Percentiles rank a stretch among this genome's conserved stretches.
phyloP scores from a whole-genome alignment of 2,888 invertebrate species.

The Pseudococcus viburni region DNA sequence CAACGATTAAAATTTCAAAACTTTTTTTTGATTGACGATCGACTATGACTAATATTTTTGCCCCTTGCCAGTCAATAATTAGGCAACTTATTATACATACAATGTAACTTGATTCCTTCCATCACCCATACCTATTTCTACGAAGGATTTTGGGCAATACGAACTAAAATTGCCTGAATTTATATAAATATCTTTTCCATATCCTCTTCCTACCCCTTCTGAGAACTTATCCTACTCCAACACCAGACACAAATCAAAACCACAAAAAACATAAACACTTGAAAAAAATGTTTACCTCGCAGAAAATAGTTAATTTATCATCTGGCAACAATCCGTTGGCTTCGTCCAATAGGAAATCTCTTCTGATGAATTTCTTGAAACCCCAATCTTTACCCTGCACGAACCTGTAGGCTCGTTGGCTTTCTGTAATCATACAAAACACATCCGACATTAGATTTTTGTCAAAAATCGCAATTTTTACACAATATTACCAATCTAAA shows the following conservation, averaged over 20 bases:
- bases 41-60: too few species aligned
- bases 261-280: too few species aligned
- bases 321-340: conserved; percentile 98
- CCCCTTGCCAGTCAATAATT: too few species aligned
- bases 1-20: too few species aligned
- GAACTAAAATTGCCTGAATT: too few species aligned
- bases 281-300: conserved; percentile 80
- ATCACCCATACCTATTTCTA: too few species aligned
- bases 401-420: conserved; percentile 96
- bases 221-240: not conserved
- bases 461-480: not conserved
- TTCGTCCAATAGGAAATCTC: conserved; percentile 99
- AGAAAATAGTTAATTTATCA: conserved; percentile 99
- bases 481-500: not conserved
- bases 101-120: too few species aligned
- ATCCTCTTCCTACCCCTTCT: too few species aligned
- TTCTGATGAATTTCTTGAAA: conserved; percentile 99
- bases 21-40: too few species aligned
- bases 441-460: not conserved
- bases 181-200: too few species aligned
- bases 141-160: too few species aligned
- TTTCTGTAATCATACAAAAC: conserved; percentile 74
- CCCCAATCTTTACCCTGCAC: conserved; percentile 99
- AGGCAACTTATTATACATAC: too few species aligned
- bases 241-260: not conserved